A percentile compares a stretch with the other conserved stretches of the same genome.
Evolutionary conservation across 2,113 vertebrate genomes (phyloP).

Genomic region (Albula goreensis): DNA sequence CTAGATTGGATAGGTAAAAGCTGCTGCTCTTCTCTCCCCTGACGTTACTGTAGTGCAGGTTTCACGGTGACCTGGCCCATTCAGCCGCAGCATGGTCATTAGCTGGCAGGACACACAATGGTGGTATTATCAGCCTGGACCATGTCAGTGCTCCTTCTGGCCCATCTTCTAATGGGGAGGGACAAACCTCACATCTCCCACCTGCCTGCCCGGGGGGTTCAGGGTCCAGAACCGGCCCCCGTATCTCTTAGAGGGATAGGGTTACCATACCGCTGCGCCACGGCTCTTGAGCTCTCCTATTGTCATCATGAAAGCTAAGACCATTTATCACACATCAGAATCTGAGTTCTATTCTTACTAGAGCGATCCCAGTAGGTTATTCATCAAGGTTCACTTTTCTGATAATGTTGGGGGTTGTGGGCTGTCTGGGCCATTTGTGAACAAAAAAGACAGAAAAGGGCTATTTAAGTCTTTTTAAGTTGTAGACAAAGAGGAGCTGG

Average conservation of each 20-base stretch:
- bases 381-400: background rate
- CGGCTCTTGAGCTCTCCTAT: background rate
- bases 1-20: background rate
- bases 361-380: background rate
- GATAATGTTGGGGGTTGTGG: background rate
- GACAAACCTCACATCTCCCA: background rate
- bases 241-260: background rate
- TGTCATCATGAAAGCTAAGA: background rate
- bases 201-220: background rate
- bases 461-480: background rate
- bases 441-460: background rate
- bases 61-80: background rate
- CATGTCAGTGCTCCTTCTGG: background rate
- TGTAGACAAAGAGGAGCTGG: background rate
- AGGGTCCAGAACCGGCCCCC: background rate
- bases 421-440: background rate
- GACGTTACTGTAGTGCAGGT: background rate
- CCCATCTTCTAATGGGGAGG: background rate
- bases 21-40: background rate
- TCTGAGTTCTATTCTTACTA: background rate
- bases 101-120: background rate
- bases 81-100: background rate
- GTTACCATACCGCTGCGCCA: background rate
- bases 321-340: background rate
- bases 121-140: slow-evolving; percentile 7